These are phyloP conservation scores for Lophotriccus pileatus DNA, from an alignment of 2,797 vertebrate genomes.

Conservation along the genomic window DNA sequence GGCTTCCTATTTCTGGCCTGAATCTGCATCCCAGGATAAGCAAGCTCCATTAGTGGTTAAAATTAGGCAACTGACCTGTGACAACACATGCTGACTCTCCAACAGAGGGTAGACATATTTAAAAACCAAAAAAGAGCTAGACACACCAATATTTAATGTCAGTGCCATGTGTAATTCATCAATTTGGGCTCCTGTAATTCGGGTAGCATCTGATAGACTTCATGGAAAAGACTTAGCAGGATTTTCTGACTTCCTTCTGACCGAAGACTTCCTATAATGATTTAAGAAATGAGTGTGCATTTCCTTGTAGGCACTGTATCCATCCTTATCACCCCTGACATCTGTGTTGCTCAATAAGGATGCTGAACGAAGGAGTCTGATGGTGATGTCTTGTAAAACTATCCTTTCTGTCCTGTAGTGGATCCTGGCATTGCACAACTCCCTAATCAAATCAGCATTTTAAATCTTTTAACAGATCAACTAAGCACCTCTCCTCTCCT, in stretches of 20 bases:
- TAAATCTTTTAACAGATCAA: not conserved
- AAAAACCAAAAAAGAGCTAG: constrained; percentile 56
- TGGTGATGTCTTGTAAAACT: not conserved
- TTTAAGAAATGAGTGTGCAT: not conserved
- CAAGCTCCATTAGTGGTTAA: constrained; percentile 78
- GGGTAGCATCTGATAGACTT: constrained; percentile 47
- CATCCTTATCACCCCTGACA: not conserved
- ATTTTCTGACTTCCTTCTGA: constrained; percentile 4
- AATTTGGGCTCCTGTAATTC: constrained; percentile 47
- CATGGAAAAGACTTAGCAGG: constrained; percentile 12
- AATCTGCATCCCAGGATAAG: constrained; percentile 73
- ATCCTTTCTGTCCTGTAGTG: not conserved
- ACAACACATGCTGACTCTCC: constrained; percentile 76
- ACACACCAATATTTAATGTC: constrained; percentile 53
- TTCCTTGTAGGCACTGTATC: not conserved
- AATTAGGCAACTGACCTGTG: constrained; percentile 80
- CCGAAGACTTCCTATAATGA: not conserved
- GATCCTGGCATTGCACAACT: not conserved
- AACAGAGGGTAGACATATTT: constrained; percentile 74
- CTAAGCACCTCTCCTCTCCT: not conserved
- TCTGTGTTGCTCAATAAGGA: not conserved
- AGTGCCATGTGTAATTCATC: constrained; percentile 61
- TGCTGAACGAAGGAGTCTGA: not conserved
- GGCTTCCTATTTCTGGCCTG: constrained; percentile 83
- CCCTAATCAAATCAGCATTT: not conserved